Conservation (phyloP, 2,113 vertebrate genomes). For the Pampusana beccarii region DNA sequence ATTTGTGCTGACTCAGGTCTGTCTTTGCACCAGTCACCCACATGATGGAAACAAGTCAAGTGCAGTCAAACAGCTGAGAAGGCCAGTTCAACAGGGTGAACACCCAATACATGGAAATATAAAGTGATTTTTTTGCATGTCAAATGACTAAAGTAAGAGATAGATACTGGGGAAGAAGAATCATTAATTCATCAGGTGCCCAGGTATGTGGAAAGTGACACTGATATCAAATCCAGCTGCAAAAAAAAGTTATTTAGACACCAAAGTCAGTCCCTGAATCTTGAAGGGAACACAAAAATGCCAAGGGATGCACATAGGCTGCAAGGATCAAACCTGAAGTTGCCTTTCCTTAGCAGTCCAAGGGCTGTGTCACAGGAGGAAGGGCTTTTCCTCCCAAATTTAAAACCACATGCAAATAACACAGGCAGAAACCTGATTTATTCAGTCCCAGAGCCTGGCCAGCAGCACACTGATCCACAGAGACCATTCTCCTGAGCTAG, state of each 20-base stretch:
- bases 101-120: background rate
- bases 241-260: background rate
- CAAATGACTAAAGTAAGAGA: background rate
- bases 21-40: accelerated
- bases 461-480: background rate
- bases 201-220: background rate
- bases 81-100: background rate
- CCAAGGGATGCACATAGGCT: background rate
- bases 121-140: background rate
- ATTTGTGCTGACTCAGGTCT: background rate
- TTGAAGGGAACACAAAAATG: background rate
- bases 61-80: accelerated
- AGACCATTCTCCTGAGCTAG: background rate
- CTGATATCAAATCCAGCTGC: background rate
- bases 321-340: background rate
- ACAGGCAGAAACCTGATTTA: background rate
- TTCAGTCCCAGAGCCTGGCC: background rate
- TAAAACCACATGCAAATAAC: background rate
- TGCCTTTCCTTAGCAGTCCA: background rate
- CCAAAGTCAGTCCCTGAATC: background rate
- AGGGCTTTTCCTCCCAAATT: background rate
- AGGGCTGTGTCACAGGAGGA: background rate
- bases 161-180: background rate
- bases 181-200: no score
- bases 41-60: background rate